phyloP scores from a whole-genome alignment of 2,888 invertebrate species.

The Ormyrus labotus region DNA sequence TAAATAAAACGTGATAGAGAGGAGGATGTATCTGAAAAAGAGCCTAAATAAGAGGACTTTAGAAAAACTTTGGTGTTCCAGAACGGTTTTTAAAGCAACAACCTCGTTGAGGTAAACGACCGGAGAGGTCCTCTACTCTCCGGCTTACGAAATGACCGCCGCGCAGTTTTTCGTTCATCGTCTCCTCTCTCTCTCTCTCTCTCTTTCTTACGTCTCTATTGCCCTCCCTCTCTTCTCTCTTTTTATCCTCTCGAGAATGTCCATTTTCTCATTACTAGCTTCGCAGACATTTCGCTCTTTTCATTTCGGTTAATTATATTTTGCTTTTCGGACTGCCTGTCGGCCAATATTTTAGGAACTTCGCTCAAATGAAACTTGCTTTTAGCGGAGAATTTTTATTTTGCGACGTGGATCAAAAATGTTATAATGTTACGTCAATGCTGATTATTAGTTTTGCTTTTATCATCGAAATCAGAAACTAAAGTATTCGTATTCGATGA shows the following conservation, averaged over 20 bases:
- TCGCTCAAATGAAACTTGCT: neutral
- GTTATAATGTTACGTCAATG: neutral
- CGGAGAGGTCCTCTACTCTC: neutral
- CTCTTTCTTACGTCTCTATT: constrained; percentile 14
- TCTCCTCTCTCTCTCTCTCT: constrained; percentile 14
- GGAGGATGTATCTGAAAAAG: neutral
- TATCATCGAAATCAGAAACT: neutral
- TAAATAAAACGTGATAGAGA: neutral
- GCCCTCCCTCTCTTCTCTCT: constrained; percentile 7
- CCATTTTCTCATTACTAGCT: constrained; percentile 4
- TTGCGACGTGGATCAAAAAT: neutral
- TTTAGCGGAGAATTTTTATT: neutral
- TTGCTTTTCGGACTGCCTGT: neutral
- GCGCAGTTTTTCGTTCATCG: constrained; percentile 20
- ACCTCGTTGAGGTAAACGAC: constrained; percentile 27
- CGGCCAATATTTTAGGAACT: neutral
- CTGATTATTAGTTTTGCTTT: neutral
- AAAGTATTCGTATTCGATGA: neutral
- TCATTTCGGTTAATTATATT: neutral
- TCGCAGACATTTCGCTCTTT: neutral
- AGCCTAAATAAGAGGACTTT: neutral
- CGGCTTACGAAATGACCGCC: constrained; percentile 17
- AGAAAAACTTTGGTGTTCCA: neutral
- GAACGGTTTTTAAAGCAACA: constrained; percentile 25
- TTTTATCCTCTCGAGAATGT: constrained; percentile 15